phyloP scores from a whole-genome alignment of 2,888 invertebrate species.

The Orgyia antiqua region DNA sequence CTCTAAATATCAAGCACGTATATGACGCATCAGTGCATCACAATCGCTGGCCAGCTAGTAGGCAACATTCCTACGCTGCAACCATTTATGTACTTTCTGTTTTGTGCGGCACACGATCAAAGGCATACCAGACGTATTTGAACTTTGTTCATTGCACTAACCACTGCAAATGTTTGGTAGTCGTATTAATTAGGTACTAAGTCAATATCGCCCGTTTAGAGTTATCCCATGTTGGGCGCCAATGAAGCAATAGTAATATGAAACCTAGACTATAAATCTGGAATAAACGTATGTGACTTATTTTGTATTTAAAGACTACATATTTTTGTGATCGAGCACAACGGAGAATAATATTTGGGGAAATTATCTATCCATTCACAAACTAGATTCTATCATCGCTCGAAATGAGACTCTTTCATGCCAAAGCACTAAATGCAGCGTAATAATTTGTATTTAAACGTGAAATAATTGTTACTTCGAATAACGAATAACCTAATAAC shows the following conservation, averaged over 20 bases:
- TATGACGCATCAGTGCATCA: slow-evolving; percentile 7
- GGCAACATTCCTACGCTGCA: slow-evolving; percentile 9
- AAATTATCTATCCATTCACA: too few species aligned
- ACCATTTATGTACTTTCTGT: slow-evolving; percentile 14
- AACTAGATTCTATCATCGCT: too few species aligned
- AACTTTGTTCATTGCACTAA: slow-evolving; percentile 18
- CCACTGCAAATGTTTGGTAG: slow-evolving; percentile 14
- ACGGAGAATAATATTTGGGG: too few species aligned
- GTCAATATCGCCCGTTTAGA: slow-evolving; percentile 19
- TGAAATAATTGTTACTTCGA: too few species aligned
- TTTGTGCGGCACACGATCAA: slow-evolving; percentile 19
- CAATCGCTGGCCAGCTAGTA: slow-evolving; percentile 7
- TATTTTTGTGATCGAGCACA: too few species aligned
- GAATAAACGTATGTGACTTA: too few species aligned
- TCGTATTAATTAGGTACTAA: slow-evolving; percentile 23
- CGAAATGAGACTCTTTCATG: too few species aligned
- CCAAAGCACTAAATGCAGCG: too few species aligned
- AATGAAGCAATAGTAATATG: too few species aligned
- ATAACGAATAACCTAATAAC: slow-evolving; percentile 24
- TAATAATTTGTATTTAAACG: too few species aligned
- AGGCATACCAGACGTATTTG: slow-evolving; percentile 13
- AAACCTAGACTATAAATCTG: too few species aligned
- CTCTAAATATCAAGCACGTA: slow-evolving; percentile 1
- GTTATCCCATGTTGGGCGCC: slow-evolving; percentile 29
- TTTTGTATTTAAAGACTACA: too few species aligned